Conservation (phyloP, 2,888 invertebrate genomes). For the Drosophila subsilvestris region DNA sequence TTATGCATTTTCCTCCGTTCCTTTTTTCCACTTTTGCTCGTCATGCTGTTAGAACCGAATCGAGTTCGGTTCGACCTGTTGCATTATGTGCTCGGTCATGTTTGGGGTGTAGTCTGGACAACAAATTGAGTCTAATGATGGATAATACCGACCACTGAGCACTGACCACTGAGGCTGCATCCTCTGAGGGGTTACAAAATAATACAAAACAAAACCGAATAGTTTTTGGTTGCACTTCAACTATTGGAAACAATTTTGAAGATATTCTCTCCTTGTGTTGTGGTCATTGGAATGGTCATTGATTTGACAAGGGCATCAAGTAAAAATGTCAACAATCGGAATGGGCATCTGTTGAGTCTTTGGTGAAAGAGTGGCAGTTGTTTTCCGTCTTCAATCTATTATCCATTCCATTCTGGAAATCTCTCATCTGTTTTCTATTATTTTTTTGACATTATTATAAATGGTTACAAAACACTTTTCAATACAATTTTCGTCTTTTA, state of each 20-base stretch:
- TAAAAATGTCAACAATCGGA: constrained; percentile 68
- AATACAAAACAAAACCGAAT: background rate
- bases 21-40: constrained; percentile 36
- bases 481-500: no score
- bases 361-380: background rate
- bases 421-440: no score
- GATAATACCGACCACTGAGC: constrained; percentile 49
- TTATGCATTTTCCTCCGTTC: constrained; percentile 49
- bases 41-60: constrained; percentile 49
- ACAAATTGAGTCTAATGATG: constrained; percentile 77
- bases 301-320: constrained; percentile 49
- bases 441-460: no score
- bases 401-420: background rate
- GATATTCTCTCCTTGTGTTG: constrained; percentile 43
- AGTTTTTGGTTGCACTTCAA: constrained; percentile 53
- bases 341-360: constrained; percentile 10
- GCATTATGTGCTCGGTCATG: constrained; percentile 59
- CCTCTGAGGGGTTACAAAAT: background rate
- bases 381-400: background rate
- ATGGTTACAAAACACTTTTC: no score
- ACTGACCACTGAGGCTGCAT: constrained; percentile 6
- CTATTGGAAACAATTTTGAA: constrained; percentile 64
- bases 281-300: constrained; percentile 73
- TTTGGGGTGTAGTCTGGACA: constrained; percentile 63
- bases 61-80: constrained; percentile 47